Evolutionary conservation across 1,140 invertebrate genomes (phyloP).

Genomic region (Drosophila sproati): DNA sequence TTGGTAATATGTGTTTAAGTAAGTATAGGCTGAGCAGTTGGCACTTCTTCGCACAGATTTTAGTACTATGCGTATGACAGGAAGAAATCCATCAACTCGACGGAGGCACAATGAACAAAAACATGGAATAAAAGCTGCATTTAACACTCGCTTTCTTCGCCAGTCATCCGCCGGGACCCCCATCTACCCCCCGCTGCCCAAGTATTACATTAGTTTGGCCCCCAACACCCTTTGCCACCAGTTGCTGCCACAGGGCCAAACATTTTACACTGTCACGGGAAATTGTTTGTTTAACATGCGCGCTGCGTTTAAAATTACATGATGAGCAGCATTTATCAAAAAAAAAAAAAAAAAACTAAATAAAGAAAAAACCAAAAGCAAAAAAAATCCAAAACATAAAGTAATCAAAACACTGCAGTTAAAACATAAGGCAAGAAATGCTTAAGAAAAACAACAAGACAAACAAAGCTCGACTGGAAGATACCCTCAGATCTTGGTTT

Average conservation of each 20-base stretch:
- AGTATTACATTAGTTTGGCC: slow-evolving; percentile 39
- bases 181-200: slow-evolving; percentile 24
- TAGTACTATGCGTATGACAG: slow-evolving; percentile 55
- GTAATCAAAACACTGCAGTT: slow-evolving; percentile 40
- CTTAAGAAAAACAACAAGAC: slow-evolving; percentile 11
- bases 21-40: slow-evolving; percentile 33
- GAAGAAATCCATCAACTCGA: slow-evolving; percentile 79
- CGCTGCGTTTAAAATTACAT: slow-evolving; percentile 80
- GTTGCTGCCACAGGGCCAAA: slow-evolving; percentile 9
- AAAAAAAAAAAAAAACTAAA: slow-evolving; percentile 47
- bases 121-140: slow-evolving; percentile 74
- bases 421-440: slow-evolving; percentile 10
- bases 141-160: slow-evolving; percentile 80
- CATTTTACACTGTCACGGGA: slow-evolving; percentile 81
- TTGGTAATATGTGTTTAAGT: not conserved
- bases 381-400: slow-evolving; percentile 24
- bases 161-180: slow-evolving; percentile 56
- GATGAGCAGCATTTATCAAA: slow-evolving; percentile 80
- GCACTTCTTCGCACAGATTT: slow-evolving; percentile 62
- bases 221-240: not conserved
- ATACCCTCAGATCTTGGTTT: too few species aligned
- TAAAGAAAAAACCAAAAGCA: slow-evolving; percentile 20
- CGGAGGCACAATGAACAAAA: slow-evolving; percentile 18
- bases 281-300: slow-evolving; percentile 82
- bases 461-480: not conserved